Evolutionary conservation across 2,888 invertebrate species (phyloP), one percentile per base, ranked within the genome.

Genomic region (Cheilosia urbana): DNA sequence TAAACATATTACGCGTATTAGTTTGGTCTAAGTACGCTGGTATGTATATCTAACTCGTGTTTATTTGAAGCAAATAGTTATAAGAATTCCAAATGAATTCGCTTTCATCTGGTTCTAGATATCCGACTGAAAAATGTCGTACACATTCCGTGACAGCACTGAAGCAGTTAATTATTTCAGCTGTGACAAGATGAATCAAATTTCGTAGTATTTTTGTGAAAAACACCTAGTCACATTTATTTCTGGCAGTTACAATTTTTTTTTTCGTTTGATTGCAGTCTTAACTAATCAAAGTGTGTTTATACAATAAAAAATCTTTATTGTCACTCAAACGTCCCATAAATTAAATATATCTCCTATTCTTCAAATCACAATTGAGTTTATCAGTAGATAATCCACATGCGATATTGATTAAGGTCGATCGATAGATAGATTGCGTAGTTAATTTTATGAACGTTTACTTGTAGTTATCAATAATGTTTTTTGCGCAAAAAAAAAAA

Each of bases 381-480:
- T n/a, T n/a, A 47, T 37, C 15, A 40, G 40, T 55, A 73, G n/a
- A n/a, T n/a, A n/a, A 57, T 65, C 55, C 47, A 37, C 24, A 17
- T 65, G 34, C 24, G n/a, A 65, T 53, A 55, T 55, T 65, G 73
- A 62, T 73, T 65, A 60, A 60, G 40, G 49, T 60, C 51, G 58
- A 58, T 58, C n/a, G n/a, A n/a, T n/a, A n/a, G n/a, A n/a, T n/a
- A n/a, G n/a, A n/a, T n/a, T 34, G 69, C 21, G 63, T 19, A 4
- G 30, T 53, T 65, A 37, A 51, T 49, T 65, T 65, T 65, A 65
- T 40, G 51, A 37, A n/a, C 51, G 34, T 37, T 49, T 37, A 51
- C 15, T 21, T 9, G 34, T 37, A 24, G 24, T 5, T 5, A 6
- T 27, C 27, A 27, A 27, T 27, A 27, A 6, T 27, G 2, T 9